These are phyloP conservation scores for Pinctada fucata DNA, from an alignment of 2,888 invertebrate genomes.

Conservation along the genomic window DNA sequence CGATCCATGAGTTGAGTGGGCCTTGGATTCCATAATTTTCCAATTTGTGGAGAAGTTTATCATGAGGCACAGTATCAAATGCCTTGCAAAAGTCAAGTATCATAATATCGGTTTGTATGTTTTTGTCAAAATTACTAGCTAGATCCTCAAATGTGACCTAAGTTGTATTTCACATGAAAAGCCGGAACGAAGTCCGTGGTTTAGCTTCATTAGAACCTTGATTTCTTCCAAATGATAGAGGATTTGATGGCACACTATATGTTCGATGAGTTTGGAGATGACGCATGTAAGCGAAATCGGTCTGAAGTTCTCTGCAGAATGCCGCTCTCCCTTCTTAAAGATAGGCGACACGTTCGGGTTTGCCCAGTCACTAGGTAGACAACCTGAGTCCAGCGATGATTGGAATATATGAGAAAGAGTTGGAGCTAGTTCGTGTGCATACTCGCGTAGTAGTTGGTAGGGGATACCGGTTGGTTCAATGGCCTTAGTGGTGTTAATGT, in stretches of 20 bases:
- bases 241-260: conserved; percentile 29
- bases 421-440: conserved; percentile 22
- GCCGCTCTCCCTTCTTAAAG: conserved; percentile 37
- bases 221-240: no score
- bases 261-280: conserved; percentile 33
- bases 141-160: no score
- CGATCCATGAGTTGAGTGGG: no score
- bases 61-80: no score
- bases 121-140: no score
- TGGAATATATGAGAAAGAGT: conserved; percentile 22
- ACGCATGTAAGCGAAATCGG: conserved; percentile 40
- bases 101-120: no score
- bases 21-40: no score
- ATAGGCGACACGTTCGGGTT: conserved; percentile 25
- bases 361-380: conserved; percentile 34
- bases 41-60: no score
- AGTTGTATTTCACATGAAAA: no score
- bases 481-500: conserved; percentile 20
- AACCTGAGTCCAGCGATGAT: conserved; percentile 12
- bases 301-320: conserved; percentile 31
- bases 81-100: no score
- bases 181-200: no score
- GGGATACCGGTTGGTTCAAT: conserved; percentile 12
- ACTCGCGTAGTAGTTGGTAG: conserved; percentile 10
- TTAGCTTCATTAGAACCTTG: no score